Evolutionary conservation across 2,888 invertebrate species (phyloP).

Genomic region (Eretmocerus hayati): DNA sequence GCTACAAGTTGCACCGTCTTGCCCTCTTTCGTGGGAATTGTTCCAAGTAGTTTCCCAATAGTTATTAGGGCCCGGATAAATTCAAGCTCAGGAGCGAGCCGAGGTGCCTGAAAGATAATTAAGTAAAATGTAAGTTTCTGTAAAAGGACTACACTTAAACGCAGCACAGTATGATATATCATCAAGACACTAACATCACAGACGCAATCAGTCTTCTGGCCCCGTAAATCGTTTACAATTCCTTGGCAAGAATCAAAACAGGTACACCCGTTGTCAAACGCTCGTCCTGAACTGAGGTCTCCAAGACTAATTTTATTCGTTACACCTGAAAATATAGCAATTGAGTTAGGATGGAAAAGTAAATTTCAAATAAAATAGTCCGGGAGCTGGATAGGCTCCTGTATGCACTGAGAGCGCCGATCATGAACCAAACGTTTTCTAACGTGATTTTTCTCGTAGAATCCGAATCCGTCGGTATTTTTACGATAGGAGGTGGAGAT

Average conservation of each 20-base stretch:
- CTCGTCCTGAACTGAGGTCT: slow-evolving; percentile 87
- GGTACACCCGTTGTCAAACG: slow-evolving; percentile 93
- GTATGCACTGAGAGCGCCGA: too few relatives aligned
- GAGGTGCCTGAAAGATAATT: slow-evolving; percentile 59
- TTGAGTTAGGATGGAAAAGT: too few relatives aligned
- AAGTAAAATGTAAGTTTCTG: neutral
- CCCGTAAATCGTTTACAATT: slow-evolving; percentile 69
- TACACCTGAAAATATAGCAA: slow-evolving; percentile 36
- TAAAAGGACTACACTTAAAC: neutral
- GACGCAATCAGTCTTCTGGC: slow-evolving; percentile 68
- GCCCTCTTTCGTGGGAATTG: slow-evolving; percentile 80
- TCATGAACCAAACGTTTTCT: too few relatives aligned
- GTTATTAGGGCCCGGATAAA: slow-evolving; percentile 81
- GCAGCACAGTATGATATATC: neutral
- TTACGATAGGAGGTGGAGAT: too few relatives aligned
- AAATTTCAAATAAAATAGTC: too few relatives aligned
- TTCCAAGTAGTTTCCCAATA: slow-evolving; percentile 76
- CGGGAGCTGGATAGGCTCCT: too few relatives aligned
- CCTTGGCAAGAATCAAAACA: slow-evolving; percentile 82
- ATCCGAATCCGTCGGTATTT: too few relatives aligned
- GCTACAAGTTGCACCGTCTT: slow-evolving; percentile 88
- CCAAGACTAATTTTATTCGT: slow-evolving; percentile 66
- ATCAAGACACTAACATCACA: slow-evolving; percentile 59
- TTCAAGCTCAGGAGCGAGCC: slow-evolving; percentile 76
- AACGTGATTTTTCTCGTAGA: too few relatives aligned